phyloP scores from a whole-genome alignment of 2,113 vertebrate genomes.

The Cnemophilus loriae region DNA sequence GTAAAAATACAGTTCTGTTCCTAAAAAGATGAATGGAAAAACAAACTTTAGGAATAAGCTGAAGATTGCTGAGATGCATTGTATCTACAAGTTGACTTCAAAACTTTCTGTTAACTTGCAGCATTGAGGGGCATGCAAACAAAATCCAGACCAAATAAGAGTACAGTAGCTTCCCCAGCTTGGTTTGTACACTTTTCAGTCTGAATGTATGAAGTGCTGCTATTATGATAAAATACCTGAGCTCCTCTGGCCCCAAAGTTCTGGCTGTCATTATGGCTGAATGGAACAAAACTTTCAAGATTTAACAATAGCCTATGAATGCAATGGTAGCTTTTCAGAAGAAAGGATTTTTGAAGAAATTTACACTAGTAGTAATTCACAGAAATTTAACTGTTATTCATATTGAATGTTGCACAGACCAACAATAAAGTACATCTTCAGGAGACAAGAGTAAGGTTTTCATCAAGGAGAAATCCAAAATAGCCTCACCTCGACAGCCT shows the following conservation, averaged over 20 bases:
- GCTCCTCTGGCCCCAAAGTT: not conserved
- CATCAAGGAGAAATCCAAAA: not conserved
- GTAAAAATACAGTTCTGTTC: not conserved
- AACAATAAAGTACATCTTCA: not conserved
- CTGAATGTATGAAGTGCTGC: not conserved
- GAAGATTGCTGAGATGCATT: not conserved
- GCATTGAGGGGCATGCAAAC: not conserved
- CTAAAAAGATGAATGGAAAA: not conserved
- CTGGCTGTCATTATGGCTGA: not conserved
- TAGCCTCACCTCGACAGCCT: conserved; percentile 20
- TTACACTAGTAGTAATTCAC: not conserved
- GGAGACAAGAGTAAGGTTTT: not conserved
- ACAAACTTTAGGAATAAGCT: not conserved
- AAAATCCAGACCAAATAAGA: not conserved
- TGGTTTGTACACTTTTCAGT: not conserved
- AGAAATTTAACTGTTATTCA: not conserved
- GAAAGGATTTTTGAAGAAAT: not conserved
- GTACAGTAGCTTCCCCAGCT: not conserved
- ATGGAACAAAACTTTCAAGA: not conserved
- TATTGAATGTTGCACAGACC: not conserved
- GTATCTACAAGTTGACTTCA: not conserved
- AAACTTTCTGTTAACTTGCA: not conserved
- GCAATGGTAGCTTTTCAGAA: not conserved
- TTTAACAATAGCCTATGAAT: not conserved
- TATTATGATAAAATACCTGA: not conserved